Evolutionary conservation across 2,113 vertebrate genomes (phyloP).

Genomic region (Loxodonta africana): DNA sequence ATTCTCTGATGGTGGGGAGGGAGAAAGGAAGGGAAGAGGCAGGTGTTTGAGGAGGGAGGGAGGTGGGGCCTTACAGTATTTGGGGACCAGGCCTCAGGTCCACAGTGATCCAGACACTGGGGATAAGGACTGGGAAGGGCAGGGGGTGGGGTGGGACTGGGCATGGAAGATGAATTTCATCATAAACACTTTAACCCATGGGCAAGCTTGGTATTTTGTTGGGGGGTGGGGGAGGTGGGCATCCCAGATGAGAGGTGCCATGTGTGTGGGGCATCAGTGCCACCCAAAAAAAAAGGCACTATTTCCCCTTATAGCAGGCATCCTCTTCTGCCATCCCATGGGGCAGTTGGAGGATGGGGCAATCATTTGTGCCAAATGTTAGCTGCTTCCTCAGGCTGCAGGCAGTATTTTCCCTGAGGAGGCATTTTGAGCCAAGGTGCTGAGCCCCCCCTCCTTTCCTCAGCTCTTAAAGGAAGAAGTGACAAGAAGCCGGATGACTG

Average conservation of each 20-base stretch:
- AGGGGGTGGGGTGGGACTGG: background rate
- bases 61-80: background rate
- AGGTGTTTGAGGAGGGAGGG: background rate
- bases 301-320: too few relatives aligned
- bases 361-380: background rate
- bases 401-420: background rate
- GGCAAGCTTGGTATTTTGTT: background rate
- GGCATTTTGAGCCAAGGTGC: background rate
- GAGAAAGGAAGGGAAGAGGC: background rate
- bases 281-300: too few relatives aligned
- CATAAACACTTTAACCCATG: background rate
- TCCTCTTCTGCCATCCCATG: background rate
- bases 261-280: too few relatives aligned
- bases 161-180: background rate
- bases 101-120: background rate
- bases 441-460: slow-evolving; percentile 22
- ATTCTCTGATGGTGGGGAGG: background rate
- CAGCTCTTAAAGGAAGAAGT: slow-evolving; percentile 35
- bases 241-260: too few relatives aligned
- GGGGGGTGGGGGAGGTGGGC: too few relatives aligned
- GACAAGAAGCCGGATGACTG: background rate
- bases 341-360: background rate
- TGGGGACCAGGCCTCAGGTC: background rate
- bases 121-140: background rate
- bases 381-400: background rate